Evolutionary conservation across 2,797 vertebrate species (phyloP).

Genomic region (Falco berigora): DNA sequence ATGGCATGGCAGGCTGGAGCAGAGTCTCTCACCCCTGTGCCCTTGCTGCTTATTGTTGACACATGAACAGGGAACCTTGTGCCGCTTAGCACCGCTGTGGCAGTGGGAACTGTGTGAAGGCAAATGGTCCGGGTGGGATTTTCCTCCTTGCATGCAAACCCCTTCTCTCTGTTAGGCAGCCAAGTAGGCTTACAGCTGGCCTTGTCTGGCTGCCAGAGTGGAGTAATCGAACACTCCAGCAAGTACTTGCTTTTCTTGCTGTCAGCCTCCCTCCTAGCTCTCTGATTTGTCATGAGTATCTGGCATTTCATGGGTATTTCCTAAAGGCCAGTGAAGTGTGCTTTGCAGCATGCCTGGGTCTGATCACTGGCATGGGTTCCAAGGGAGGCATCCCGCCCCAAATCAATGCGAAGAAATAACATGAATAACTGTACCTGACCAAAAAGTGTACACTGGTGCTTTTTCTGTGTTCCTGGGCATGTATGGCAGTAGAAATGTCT

Average conservation of each 20-base stretch:
- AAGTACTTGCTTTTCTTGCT: neutral
- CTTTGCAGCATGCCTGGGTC: neutral
- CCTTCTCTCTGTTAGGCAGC: neutral
- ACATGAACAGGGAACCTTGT: neutral
- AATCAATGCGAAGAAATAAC: neutral
- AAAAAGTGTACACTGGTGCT: neutral
- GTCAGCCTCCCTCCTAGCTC: neutral
- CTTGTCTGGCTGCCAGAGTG: neutral
- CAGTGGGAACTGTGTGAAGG: neutral
- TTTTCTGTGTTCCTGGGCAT: neutral
- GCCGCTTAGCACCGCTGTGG: neutral
- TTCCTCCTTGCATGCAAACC: neutral
- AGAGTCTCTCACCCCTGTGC: neutral
- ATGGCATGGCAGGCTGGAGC: neutral
- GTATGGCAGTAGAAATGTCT: neutral
- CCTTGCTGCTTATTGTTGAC: neutral
- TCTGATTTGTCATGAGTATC: conserved; percentile 24
- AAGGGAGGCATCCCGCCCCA: neutral
- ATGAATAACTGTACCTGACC: neutral
- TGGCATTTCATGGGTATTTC: conserved; percentile 36
- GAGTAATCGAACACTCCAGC: neutral
- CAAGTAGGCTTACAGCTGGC: neutral
- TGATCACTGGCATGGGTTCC: neutral
- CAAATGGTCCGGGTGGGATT: neutral
- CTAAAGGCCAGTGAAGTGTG: neutral